Base-by-base conservation (phyloP, 2,797 vertebrate species). In the Calcarius lapponicus region DNA sequence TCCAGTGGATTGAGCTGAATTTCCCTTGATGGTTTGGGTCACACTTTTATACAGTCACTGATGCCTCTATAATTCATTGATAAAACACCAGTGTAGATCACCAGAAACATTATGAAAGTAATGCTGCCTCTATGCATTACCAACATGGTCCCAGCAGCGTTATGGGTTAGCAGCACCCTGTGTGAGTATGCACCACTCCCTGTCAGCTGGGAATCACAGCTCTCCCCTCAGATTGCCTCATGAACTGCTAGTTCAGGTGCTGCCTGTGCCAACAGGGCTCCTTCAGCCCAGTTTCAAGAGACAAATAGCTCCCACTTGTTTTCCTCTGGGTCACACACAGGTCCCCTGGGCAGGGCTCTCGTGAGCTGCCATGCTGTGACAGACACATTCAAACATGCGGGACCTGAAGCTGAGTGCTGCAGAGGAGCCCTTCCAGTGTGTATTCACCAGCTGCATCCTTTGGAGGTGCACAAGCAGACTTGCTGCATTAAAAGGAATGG, bases 281-380 rank as follows among this genome's bases (percentile, higher is more conserved):
- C 0, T 17, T 69, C 40, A 82, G 71, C 43, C 28, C 69, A 14
- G 8, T 24, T 56, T 53, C 89, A 71, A 24, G 17, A 74, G 19
- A 54, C 20, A 54, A 71, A 53, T 3, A 66, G 25, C 8, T 80
- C 29, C 11, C 62, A 14, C n/a, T 54, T 58, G 22, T 76, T 88
- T 34, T 81, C 7, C 47, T 48, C 48, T 48, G 61, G 15, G 48
- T 62, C 3, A 1, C 40, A 29, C 42, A 22, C 36, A 10, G 1
- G 2, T 31, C 14, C 45, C 45, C 20, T 2, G 13, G 25, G 32
- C 50, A 92, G 88, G 32, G 10, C 36, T 31, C 21, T 0, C 0
- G 0, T 13, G 57, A n/a, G 40, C 20, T 53, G 58, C 17, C 0
- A 0, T 26, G 48, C 13, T 38, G 47, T 28, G 51, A 56, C 70